These are phyloP conservation scores for Cherax destructor DNA, from an alignment of 1,140 invertebrate genomes.

Conservation along the genomic window DNA sequence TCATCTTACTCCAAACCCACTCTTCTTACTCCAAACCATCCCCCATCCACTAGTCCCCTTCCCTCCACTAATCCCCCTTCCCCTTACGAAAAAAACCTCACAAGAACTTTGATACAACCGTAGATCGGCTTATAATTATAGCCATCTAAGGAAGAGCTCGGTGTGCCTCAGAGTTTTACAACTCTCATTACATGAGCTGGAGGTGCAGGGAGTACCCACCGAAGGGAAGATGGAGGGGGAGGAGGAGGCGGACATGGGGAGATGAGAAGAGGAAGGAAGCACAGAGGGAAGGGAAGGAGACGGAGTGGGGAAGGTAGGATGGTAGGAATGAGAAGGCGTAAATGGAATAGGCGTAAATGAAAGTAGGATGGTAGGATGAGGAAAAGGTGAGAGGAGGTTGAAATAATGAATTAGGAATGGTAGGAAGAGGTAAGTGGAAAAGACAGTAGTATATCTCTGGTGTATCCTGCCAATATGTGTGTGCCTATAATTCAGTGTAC, in stretches of 20 bases:
- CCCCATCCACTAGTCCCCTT: too few species aligned
- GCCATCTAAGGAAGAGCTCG: constrained; percentile 34
- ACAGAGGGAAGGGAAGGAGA: too few species aligned
- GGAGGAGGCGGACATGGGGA: neutral
- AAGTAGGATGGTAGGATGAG: neutral
- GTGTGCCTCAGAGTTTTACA: constrained; percentile 40
- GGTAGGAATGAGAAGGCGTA: too few species aligned
- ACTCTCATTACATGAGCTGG: constrained; percentile 25
- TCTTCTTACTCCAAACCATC: neutral
- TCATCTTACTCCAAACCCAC: neutral
- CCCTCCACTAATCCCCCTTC: neutral
- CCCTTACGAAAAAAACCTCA: neutral
- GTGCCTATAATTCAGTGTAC: too few species aligned
- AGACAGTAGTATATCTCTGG: neutral
- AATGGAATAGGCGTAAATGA: neutral
- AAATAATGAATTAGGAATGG: neutral
- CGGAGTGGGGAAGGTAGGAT: too few species aligned
- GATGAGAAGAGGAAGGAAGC: neutral
- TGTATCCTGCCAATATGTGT: too few species aligned
- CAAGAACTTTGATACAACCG: constrained; percentile 27
- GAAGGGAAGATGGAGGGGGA: neutral
- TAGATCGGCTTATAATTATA: constrained; percentile 41
- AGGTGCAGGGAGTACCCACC: neutral
- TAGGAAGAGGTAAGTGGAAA: neutral
- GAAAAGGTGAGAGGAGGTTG: neutral